Conservation (phyloP, 2,113 vertebrate genomes). For the Pardalotus punctatus region DNA sequence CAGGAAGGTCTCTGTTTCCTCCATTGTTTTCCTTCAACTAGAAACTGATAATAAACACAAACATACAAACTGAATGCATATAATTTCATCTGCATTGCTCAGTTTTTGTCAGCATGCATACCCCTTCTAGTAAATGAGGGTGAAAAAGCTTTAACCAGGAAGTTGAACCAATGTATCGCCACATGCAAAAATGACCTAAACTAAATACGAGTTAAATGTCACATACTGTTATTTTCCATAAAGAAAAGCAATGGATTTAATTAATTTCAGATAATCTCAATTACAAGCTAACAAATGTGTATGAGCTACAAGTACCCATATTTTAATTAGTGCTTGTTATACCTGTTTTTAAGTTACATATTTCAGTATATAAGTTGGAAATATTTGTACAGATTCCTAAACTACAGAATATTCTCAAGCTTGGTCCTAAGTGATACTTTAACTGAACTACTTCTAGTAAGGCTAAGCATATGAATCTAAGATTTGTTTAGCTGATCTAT, state of each 20-base stretch:
- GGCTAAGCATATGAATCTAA: background rate
- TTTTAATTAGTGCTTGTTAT: background rate
- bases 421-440: background rate
- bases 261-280: background rate
- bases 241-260: background rate
- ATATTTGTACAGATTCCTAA: background rate
- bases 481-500: background rate
- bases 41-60: background rate
- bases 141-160: background rate
- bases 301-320: background rate
- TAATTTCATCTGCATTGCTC: background rate
- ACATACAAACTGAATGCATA: background rate
- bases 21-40: background rate
- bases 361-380: background rate
- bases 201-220: background rate
- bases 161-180: background rate
- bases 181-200: background rate
- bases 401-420: background rate
- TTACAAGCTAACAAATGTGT: background rate
- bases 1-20: background rate
- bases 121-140: background rate
- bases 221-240: background rate
- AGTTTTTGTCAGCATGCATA: background rate
- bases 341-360: background rate
- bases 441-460: background rate